These are phyloP conservation scores for Dolichopus griseipennis DNA, from an alignment of 2,888 invertebrate genomes.

Conservation along the genomic window DNA sequence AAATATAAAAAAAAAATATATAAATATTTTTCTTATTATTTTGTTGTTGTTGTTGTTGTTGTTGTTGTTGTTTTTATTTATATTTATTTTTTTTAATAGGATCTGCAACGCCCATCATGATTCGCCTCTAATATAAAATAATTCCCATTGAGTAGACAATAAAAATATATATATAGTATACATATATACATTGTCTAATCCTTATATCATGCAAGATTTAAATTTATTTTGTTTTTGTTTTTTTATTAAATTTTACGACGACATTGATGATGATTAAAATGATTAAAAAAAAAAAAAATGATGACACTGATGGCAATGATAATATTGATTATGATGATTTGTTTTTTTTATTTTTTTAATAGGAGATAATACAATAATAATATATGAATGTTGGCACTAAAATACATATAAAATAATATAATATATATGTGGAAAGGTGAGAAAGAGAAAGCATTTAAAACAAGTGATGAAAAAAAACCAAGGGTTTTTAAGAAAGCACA, in stretches of 20 bases:
- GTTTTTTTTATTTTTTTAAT: no score
- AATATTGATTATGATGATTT: no score
- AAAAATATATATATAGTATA: neutral
- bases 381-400: no score
- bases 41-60: neutral
- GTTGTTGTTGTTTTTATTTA: no score
- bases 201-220: neutral
- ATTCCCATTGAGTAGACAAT: neutral
- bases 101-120: slow-evolving; percentile 4
- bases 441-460: no score
- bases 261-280: neutral
- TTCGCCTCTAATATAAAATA: slow-evolving; percentile 1
- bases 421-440: no score
- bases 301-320: neutral
- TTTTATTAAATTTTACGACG: no score
- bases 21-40: no score
- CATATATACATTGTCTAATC: neutral
- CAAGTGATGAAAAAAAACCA: no score
- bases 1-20: neutral
- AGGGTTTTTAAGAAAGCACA: no score
- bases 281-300: neutral
- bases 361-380: no score
- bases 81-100: neutral
- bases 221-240: neutral
- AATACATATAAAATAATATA: no score